Conservation (phyloP, 2,888 invertebrate species). For the Drosophila anomalata region DNA sequence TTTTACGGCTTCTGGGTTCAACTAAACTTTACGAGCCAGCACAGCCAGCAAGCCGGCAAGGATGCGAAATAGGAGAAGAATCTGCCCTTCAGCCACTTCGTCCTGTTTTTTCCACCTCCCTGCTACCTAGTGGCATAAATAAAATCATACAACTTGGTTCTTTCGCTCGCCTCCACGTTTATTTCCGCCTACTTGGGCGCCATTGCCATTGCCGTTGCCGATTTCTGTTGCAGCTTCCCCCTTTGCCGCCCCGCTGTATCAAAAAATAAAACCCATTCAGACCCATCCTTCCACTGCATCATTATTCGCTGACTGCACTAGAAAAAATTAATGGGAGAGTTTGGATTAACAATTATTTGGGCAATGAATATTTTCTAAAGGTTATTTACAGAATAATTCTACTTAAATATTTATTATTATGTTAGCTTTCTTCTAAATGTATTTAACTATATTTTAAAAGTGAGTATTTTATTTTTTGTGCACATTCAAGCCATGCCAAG, state of each 20-base stretch:
- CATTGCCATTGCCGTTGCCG: constrained; percentile 62
- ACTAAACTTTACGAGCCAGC: constrained; percentile 74
- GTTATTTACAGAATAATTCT: too few relatives aligned
- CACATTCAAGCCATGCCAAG: constrained; percentile 45
- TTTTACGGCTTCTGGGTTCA: constrained; percentile 70
- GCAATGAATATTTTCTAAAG: too few relatives aligned
- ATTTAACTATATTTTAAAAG: too few relatives aligned
- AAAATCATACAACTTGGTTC: constrained; percentile 66
- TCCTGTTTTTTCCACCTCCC: constrained; percentile 1
- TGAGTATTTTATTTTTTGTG: not conserved
- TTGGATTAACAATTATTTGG: not conserved
- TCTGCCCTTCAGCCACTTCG: constrained; percentile 14
- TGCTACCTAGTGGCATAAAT: constrained; percentile 62
- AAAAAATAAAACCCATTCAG: constrained; percentile 41
- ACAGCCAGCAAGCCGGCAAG: constrained; percentile 24
- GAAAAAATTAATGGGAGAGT: not conserved
- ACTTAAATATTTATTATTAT: too few relatives aligned
- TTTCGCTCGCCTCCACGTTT: constrained; percentile 50
- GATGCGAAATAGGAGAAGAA: constrained; percentile 26
- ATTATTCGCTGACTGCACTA: constrained; percentile 17
- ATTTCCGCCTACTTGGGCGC: constrained; percentile 77
- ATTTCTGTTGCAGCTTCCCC: constrained; percentile 47
- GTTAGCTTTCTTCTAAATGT: too few relatives aligned
- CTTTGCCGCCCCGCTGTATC: constrained; percentile 49
- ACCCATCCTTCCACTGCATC: constrained; percentile 27